Base-by-base conservation (phyloP, 2,888 invertebrate species). In the Metalampra italica region DNA sequence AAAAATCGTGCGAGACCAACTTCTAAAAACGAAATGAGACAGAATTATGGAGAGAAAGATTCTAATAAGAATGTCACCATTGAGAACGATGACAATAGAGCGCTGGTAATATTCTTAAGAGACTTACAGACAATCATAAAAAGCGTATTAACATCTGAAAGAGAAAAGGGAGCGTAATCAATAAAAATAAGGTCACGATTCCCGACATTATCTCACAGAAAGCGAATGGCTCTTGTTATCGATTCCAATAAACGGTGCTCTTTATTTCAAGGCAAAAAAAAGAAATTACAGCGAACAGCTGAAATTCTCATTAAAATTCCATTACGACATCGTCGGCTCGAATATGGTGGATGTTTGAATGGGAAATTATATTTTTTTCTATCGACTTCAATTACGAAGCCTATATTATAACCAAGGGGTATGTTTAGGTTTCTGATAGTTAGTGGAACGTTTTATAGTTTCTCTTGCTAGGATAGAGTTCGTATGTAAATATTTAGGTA, bases 261-360 rank as follows among this genome's bases (percentile, higher is more conserved):
- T 68, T 78, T 77, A 75, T 77, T 77, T 77, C 68, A 68, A 62
- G 47, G 57, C 51, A 57, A 56, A 59, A 39, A 43, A 67, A 69
- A 65, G 67, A 64, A 76, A 78, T 75, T 75, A 74, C 72, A 66
- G 57, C 60, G 72, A 72, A 69, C 68, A 70, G 72, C 74, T 71
- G 75, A 78, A 81, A 72, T 79, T 75, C 81, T 82, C 82, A 82
- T 82, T 82, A 81, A 81, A 82, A 82, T 82, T 82, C 81, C 82
- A 82, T 82, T 82, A 82, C 70, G 68, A 53, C 60, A 57, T 64
- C 66, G 64, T 64, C 59, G 64, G 57, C 54, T 69, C 60, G 68
- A 77, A 74, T 75, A 74, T 70, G 63, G 62, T 69, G 66, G 71
- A 69, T 71, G 49, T 71, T 75, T 71, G 65, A 68, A 57, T 65